phyloP scores from a whole-genome alignment of 2,113 vertebrate species.

The Pseudolaguvia tuberculata region DNA sequence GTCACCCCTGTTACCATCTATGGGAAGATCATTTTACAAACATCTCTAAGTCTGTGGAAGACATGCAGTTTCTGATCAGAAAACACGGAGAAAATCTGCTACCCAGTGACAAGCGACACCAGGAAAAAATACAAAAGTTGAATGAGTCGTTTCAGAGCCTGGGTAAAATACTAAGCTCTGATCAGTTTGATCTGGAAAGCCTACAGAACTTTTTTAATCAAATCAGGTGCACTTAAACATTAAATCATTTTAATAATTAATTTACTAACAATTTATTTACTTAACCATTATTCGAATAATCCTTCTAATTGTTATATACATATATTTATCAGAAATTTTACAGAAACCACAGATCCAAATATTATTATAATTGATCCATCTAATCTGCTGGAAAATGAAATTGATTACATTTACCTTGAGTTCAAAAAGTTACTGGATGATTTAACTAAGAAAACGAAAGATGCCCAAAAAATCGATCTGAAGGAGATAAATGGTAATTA shows the following conservation, averaged over 20 bases:
- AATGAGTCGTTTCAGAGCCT: conserved; percentile 62
- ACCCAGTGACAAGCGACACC: conserved; percentile 48
- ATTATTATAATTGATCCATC: conserved; percentile 57
- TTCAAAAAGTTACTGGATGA: conserved; percentile 61
- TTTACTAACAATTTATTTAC: too few species aligned
- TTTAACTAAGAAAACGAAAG: conserved; percentile 45
- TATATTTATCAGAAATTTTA: conserved; percentile 61
- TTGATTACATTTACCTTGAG: conserved; percentile 65
- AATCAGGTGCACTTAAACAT: conserved; percentile 49
- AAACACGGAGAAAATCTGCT: not conserved
- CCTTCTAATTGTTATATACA: not conserved
- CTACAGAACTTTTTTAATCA: conserved; percentile 63
- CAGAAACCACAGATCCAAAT: conserved; percentile 61
- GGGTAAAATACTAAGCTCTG: conserved; percentile 48
- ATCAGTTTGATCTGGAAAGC: conserved; percentile 52
- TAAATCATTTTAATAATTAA: too few species aligned
- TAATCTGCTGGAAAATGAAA: conserved; percentile 64
- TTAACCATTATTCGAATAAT: too few species aligned
- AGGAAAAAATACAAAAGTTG: conserved; percentile 62
- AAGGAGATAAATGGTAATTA: conserved; percentile 47
- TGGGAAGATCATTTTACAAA: conserved; percentile 66
- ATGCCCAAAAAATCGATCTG: not conserved
- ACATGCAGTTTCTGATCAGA: conserved; percentile 56
- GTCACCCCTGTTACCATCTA: conserved; percentile 73
- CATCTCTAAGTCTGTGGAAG: conserved; percentile 60